Base-by-base conservation (phyloP, 2,797 vertebrate genomes). In the Anabas testudineus region DNA sequence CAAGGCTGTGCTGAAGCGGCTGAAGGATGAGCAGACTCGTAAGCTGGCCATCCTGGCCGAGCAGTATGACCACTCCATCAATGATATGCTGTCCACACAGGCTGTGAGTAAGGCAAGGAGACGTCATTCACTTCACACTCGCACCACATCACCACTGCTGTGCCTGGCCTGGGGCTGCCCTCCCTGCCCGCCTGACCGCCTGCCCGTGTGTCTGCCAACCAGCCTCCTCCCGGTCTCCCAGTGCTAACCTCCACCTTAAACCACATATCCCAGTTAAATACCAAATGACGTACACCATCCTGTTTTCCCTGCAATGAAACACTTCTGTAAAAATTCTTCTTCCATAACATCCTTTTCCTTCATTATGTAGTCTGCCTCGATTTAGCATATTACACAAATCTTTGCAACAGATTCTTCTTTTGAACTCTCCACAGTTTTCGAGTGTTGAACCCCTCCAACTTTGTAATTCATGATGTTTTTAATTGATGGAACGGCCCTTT, bases 11-110 rank as follows among this genome's bases (percentile, higher is more conserved):
- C 95, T 97, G 82, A 97, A 97, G 91, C 92, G 96, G 49, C 94
- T 97, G 88, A 97, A 97, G 89, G 96, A 97, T 37, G 96, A 97
- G 86, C 96, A 97, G 95, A 97, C 96, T 1, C 95, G 96, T 79
- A 97, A 97, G 86, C 94, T 97, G 93, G 96, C 96, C 74, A 96
- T 97, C 90, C 93, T 97, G 88, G 96, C 96, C 0, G 96, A 97
- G 91, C 96, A 97, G 90, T 97, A 97, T 26, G 96, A 97, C 95
- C 96, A 97, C 95, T 97, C 95, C 93, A 97, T 97, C 95, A 97
- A 96, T 65, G 96, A 97, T 67, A 97, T 97, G 96, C 95, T 97
- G 91, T 97, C 96, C 91, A 97, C 96, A 32, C 96, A 97, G 94
- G 96, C 96, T 88, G 96, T 97, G 95, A 95, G 94, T 94, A 92